phyloP scores from a whole-genome alignment of 1,140 invertebrate species.

The Scylla paramamosain region DNA sequence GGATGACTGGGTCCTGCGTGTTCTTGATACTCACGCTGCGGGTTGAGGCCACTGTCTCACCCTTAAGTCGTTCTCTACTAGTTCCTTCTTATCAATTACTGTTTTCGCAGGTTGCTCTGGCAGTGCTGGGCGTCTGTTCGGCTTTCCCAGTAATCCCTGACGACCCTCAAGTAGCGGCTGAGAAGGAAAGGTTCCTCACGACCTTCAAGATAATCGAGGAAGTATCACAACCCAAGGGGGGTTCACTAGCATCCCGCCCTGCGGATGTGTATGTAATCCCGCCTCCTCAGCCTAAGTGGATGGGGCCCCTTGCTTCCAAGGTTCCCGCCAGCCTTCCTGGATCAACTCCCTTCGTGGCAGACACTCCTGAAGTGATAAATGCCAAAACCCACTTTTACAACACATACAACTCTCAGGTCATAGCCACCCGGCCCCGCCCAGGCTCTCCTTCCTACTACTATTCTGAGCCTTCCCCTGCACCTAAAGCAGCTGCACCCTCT shows the following conservation, averaged over 20 bases:
- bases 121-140: conserved; percentile 65
- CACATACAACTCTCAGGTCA: conserved; percentile 48
- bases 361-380: conserved; percentile 35
- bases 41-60: background rate
- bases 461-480: background rate
- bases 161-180: conserved; percentile 53
- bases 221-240: background rate
- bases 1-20: background rate
- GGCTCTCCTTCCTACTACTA: background rate
- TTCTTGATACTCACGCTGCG: background rate
- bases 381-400: conserved; percentile 54
- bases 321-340: conserved; percentile 50
- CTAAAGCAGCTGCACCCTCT: background rate
- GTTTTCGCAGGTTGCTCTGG: conserved; percentile 45
- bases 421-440: conserved; percentile 3
- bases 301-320: conserved; percentile 51
- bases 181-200: conserved; percentile 57
- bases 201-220: conserved; percentile 35
- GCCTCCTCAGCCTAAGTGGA: conserved; percentile 57
- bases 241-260: background rate
- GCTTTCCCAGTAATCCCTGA: conserved; percentile 31
- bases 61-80: background rate
- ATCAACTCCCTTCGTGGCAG: background rate
- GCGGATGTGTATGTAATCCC: background rate
- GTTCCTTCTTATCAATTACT: background rate